These are phyloP conservation scores for Cephus spinipes DNA, from an alignment of 2,888 invertebrate species.

Conservation along the genomic window DNA sequence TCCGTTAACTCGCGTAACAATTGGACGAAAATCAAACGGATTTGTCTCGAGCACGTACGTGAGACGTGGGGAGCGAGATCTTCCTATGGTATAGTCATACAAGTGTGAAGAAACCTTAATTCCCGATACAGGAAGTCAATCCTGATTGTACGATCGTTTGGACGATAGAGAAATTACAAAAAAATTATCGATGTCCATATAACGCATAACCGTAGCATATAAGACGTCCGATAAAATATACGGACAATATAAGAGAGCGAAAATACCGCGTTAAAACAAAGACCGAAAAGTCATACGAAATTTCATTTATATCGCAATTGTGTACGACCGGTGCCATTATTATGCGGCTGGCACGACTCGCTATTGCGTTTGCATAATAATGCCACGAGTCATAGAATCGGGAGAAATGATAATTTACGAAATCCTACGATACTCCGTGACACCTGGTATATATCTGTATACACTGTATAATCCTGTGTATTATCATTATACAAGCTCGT, in stretches of 20 bases:
- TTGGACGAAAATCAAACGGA: slow-evolving; percentile 2
- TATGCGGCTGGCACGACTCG: not conserved
- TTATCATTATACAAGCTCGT: not conserved
- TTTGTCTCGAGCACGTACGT: slow-evolving; percentile 1
- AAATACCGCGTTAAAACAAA: not conserved
- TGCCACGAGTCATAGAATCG: not conserved
- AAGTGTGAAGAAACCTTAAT: not conserved
- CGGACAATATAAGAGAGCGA: not conserved
- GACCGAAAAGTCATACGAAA: not conserved
- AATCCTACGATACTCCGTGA: not conserved
- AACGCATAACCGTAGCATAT: not conserved
- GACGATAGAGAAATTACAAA: not conserved
- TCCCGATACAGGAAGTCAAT: not conserved
- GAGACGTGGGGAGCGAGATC: not conserved
- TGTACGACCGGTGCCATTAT: not conserved
- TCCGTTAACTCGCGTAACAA: slow-evolving; percentile 6
- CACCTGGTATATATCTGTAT: not conserved
- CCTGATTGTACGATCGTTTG: not conserved
- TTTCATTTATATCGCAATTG: not conserved
- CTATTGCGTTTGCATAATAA: not conserved
- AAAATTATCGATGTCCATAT: not conserved
- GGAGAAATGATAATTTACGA: not conserved
- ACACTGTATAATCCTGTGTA: no score
- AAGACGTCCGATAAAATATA: not conserved
- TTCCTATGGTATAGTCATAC: not conserved